phyloP scores from a whole-genome alignment of 1,140 invertebrate genomes.

The Armadillidium nasatum region DNA sequence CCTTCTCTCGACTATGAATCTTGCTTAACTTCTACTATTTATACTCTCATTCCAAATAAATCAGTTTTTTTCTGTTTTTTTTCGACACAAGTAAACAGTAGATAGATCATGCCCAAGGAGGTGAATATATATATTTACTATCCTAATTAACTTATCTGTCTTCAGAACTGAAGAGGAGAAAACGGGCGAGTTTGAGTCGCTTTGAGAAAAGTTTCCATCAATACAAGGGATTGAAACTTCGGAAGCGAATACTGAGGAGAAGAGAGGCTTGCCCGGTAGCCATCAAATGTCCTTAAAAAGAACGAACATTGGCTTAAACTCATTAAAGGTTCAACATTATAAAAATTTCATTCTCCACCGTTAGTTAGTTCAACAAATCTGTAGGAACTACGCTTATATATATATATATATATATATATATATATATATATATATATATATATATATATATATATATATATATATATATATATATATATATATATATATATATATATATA shows the following conservation, averaged over 20 bases:
- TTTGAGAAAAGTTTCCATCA: neutral
- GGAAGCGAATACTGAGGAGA: neutral
- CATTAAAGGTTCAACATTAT: neutral
- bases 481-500: too few relatives aligned
- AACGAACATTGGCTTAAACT: neutral
- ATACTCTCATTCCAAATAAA: too few relatives aligned
- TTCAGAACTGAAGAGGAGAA: neutral
- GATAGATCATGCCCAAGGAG: neutral
- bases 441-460: too few relatives aligned
- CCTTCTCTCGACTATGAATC: too few relatives aligned
- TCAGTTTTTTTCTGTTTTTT: too few relatives aligned
- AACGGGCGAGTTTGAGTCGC: neutral
- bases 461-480: too few relatives aligned
- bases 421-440: too few relatives aligned
- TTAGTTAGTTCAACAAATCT: too few relatives aligned
- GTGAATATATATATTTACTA: neutral
- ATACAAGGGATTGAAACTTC: neutral
- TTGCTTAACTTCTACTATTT: too few relatives aligned
- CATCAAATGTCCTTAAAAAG: neutral
- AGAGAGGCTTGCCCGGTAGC: neutral
- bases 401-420: too few relatives aligned
- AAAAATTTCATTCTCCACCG: neutral
- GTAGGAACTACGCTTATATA: too few relatives aligned
- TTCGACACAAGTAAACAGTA: neutral
- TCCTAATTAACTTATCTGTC: neutral